Base-by-base conservation (phyloP, 2,888 invertebrate genomes). In the Exephanes ischioxanthus region DNA sequence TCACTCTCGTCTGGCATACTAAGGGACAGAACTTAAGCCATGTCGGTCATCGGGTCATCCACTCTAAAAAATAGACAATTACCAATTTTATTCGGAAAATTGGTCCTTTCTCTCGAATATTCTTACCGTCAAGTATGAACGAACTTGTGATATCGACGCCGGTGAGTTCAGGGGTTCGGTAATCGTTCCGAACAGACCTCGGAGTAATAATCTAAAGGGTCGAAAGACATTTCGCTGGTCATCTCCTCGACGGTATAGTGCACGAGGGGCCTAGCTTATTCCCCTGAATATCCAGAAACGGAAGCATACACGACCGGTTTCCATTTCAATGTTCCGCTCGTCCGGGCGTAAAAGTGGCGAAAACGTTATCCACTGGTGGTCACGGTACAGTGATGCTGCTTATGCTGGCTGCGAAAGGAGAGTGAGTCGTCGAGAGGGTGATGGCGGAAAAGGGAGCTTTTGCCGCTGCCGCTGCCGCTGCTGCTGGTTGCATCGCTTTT, bases 251-350 rank as follows among this genome's bases (percentile, higher is more conserved):
- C 71, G 80, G 66, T 51, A 76, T 22, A 22, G 55, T 89, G 90
- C 90, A 90, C 90, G 90, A 89, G 30, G 63, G 63, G 71, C 72
- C 53, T 51, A 73, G 58, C 71, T 91, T 91, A 91, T 91, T 33
- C 63, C 67, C 76, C 90, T 88, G 89, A 93, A 92, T 91, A 92
- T 93, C 92, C 89, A 90, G 86, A 89, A 91, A 90, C 89, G 90
- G 84, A 89, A 90, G 90, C 90, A 89, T 90, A 90, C 89, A 89
- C 89, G 90, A 89, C 91, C 89, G 90, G 90, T 89, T 92, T 91
- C 93, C 92, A 91, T 93, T 93, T 92, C 93, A 92, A 93, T 93
- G 92, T 93, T 92, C 91, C 91, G 91, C 91, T 91, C 90, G 89
- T 90, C 88, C 88, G 88, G 91, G 92, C 92, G 90, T 92, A 92